Conservation (phyloP, 1,140 invertebrate species). For the Temnothorax longispinosus region DNA sequence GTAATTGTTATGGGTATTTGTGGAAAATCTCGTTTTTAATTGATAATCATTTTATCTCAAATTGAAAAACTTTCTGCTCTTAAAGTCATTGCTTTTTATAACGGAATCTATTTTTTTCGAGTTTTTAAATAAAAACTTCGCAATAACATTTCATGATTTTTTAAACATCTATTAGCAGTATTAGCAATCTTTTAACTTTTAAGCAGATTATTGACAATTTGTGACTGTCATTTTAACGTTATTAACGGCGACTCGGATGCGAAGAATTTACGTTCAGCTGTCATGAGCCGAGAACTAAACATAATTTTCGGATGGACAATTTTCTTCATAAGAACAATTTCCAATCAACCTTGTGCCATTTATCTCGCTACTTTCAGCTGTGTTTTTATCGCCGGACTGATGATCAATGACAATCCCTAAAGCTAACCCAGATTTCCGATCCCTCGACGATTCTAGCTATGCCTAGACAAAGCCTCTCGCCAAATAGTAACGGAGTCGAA, state of each 20-base stretch:
- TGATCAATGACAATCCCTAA: constrained; percentile 31
- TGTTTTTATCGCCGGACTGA: not conserved
- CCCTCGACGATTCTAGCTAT: constrained; percentile 30
- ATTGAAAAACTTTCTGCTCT: not conserved
- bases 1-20: not conserved
- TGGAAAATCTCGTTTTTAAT: not conserved
- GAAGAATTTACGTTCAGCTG: not conserved
- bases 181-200: not conserved
- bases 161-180: not conserved
- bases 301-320: not conserved
- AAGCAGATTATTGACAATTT: not conserved
- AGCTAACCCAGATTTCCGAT: constrained; percentile 19
- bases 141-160: constrained; percentile 15
- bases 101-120: not conserved
- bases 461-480: not conserved
- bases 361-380: not conserved
- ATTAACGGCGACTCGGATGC: not conserved
- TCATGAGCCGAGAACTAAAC: not conserved
- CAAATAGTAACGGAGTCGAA: constrained; percentile 6
- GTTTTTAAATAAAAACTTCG: constrained; percentile 5
- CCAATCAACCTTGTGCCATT: not conserved
- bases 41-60: constrained; percentile 8
- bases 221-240: not conserved
- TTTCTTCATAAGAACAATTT: not conserved
- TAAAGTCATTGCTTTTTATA: not conserved